Percentiles rank a stretch among this genome's conserved stretches.
Conservation (phyloP, 1,140 invertebrate species). For the Globodera ellingtonae region DNA sequence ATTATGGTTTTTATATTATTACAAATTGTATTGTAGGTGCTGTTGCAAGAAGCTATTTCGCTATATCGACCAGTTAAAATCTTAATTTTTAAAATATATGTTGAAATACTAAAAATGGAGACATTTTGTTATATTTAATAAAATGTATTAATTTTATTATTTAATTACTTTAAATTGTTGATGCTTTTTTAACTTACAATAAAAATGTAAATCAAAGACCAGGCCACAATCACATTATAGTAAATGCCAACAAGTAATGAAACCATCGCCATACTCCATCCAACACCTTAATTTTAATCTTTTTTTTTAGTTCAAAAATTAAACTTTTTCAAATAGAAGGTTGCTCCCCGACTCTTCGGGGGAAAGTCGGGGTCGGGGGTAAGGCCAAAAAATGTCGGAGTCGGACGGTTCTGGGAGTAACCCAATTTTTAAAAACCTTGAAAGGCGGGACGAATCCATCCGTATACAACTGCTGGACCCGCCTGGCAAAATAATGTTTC, state of each 20-base stretch:
- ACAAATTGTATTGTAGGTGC: slow-evolving; percentile 48
- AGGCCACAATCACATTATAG: slow-evolving; percentile 52
- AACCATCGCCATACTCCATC: slow-evolving; percentile 45
- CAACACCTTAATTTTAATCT: slow-evolving; percentile 30
- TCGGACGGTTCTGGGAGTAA: neutral
- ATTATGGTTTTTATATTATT: neutral
- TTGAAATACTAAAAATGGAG: neutral
- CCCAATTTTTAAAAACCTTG: slow-evolving; percentile 25
- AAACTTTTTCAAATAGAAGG: no score
- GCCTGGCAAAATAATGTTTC: slow-evolving; percentile 14
- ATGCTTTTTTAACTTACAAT: slow-evolving; percentile 9
- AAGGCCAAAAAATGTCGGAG: no score
- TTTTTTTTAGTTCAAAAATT: neutral
- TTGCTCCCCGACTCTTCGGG: no score
- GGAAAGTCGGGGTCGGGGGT: no score
- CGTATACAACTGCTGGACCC: slow-evolving; percentile 48
- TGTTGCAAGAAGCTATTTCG: slow-evolving; percentile 44
- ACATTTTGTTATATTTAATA: no score
- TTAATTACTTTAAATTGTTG: no score
- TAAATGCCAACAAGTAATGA: slow-evolving; percentile 52
- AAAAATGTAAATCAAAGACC: slow-evolving; percentile 42
- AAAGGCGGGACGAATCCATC: slow-evolving; percentile 38
- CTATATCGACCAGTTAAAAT: slow-evolving; percentile 38
- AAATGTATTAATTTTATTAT: no score
- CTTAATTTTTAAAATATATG: neutral